Conservation (phyloP, 2,888 invertebrate genomes). For the Phalera bucephala region DNA sequence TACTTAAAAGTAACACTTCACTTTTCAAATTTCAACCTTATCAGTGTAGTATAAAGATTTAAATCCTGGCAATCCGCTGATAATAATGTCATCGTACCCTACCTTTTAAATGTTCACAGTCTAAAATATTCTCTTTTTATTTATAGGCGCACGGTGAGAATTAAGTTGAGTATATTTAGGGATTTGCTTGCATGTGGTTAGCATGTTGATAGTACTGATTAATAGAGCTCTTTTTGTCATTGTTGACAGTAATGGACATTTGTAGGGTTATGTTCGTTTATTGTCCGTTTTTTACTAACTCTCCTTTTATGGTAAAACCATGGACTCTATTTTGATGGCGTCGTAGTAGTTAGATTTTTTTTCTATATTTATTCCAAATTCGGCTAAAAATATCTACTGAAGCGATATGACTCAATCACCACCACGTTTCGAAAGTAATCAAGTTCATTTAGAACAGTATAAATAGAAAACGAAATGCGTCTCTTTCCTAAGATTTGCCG, state of each 20-base stretch:
- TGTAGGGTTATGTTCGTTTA: not conserved
- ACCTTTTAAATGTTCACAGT: constrained; percentile 9
- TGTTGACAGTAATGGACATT: constrained; percentile 14
- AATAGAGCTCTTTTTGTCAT: constrained; percentile 22
- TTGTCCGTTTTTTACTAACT: too few relatives aligned
- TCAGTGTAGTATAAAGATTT: constrained; percentile 5
- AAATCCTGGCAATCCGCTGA: constrained; percentile 1
- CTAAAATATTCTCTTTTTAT: constrained; percentile 9
- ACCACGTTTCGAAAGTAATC: too few relatives aligned
- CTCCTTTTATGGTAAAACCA: not conserved
- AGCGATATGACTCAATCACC: too few relatives aligned
- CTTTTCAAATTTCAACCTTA: constrained; percentile 11
- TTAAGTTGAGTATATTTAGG: constrained; percentile 1
- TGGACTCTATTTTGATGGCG: not conserved
- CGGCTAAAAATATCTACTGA: too few relatives aligned
- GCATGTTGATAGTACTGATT: constrained; percentile 23
- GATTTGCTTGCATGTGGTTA: constrained; percentile 7
- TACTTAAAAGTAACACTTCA: constrained; percentile 16
- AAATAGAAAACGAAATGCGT: too few relatives aligned
- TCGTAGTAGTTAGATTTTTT: too few relatives aligned
- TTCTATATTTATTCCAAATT: too few relatives aligned
- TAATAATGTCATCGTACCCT: not conserved
- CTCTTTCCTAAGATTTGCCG: too few relatives aligned
- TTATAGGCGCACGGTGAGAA: constrained; percentile 12
- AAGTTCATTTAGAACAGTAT: too few relatives aligned